Conservation (phyloP, 1,140 invertebrate genomes). For the Drosophila pachea region DNA sequence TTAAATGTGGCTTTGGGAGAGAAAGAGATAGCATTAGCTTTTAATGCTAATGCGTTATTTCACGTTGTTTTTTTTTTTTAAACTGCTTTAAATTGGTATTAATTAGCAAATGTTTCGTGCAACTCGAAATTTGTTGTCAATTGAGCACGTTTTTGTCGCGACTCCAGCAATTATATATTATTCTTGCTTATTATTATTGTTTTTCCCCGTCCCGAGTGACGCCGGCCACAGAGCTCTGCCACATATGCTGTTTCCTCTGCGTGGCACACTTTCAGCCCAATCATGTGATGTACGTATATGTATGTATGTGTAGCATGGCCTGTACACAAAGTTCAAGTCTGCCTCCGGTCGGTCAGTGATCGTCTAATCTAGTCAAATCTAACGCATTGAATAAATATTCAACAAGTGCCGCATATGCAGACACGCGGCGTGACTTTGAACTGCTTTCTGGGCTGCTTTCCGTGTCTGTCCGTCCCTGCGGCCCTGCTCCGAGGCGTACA, state of each 20-base stretch:
- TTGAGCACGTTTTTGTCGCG: constrained; percentile 34
- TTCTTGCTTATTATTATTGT: not conserved
- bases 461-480: constrained; percentile 1
- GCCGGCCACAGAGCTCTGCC: not conserved
- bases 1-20: constrained; percentile 14
- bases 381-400: constrained; percentile 5
- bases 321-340: constrained; percentile 49
- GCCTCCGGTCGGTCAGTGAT: constrained; percentile 28
- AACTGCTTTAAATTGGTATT: constrained; percentile 52
- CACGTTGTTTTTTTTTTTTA: constrained; percentile 20
- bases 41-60: constrained; percentile 8
- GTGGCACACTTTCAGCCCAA: constrained; percentile 60
- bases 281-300: too few relatives aligned
- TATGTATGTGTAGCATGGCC: too few relatives aligned
- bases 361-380: constrained; percentile 44
- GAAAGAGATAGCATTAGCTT: too few relatives aligned
- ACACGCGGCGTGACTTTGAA: constrained; percentile 40
- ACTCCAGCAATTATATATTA: constrained; percentile 11
- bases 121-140: constrained; percentile 48
- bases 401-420: constrained; percentile 18
- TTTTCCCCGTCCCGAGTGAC: constrained; percentile 36
- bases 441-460: constrained; percentile 9
- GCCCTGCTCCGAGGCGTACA: constrained; percentile 3
- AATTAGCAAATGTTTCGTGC: constrained; percentile 53
- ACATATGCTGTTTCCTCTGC: constrained; percentile 48